Conservation (phyloP, 2,113 vertebrate genomes). For the Acrocephalus arundinaceus region DNA sequence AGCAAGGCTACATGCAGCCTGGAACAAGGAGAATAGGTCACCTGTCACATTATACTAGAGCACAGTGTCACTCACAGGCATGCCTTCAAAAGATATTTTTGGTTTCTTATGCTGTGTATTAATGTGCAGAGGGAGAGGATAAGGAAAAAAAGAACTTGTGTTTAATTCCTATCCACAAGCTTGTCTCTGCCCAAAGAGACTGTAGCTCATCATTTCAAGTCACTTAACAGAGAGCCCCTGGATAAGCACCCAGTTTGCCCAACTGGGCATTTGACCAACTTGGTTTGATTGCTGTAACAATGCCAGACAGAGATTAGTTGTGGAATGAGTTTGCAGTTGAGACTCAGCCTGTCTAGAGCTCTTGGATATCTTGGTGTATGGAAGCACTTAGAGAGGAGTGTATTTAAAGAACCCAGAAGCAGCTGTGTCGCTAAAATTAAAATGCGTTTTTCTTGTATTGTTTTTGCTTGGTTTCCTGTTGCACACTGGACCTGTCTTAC, state of each 20-base stretch:
- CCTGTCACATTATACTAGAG: neutral
- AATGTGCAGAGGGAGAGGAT: neutral
- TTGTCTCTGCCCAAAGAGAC: neutral
- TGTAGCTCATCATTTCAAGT: neutral
- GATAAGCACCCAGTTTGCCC: slow-evolving; percentile 8
- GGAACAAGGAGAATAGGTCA: slow-evolving; percentile 9
- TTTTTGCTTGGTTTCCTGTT: slow-evolving; percentile 66
- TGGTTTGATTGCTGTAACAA: slow-evolving; percentile 33
- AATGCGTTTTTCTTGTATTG: slow-evolving; percentile 56
- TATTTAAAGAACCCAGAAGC: slow-evolving; percentile 62
- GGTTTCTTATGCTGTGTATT: neutral
- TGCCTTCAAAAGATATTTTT: slow-evolving; percentile 25
- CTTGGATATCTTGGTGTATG: slow-evolving; percentile 53
- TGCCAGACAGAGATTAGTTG: slow-evolving; percentile 54
- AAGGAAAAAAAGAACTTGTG: neutral
- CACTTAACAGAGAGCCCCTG: neutral
- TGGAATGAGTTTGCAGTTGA: slow-evolving; percentile 57
- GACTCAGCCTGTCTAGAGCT: neutral
- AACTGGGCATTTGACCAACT: slow-evolving; percentile 32
- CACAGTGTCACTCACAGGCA: slow-evolving; percentile 21
- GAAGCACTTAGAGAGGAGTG: slow-evolving; percentile 60
- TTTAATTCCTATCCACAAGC: neutral
- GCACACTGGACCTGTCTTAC: neutral
- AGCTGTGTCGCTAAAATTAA: slow-evolving; percentile 73
- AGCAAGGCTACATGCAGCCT: neutral